A percentile compares a stretch with the other conserved stretches of the same genome.
These are phyloP conservation scores for Ceratitis capitata DNA, from an alignment of 1,140 invertebrate genomes.

Conservation along the genomic window DNA sequence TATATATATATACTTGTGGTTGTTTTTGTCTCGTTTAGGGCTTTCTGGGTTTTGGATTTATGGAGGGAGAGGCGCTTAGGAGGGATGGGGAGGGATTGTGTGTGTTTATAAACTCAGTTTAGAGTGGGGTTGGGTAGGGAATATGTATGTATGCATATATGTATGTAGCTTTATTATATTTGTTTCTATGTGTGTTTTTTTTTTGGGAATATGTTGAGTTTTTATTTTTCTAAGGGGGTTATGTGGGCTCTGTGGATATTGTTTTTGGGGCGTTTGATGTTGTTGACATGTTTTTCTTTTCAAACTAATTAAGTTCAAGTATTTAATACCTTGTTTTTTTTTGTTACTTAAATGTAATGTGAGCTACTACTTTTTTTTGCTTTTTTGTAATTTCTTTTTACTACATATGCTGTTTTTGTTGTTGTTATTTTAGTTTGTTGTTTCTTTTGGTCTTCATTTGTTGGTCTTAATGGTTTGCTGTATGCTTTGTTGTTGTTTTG, in stretches of 20 bases:
- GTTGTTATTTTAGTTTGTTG: constrained; percentile 5
- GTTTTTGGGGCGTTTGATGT: background rate
- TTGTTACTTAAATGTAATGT: constrained; percentile 32
- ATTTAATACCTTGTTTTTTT: constrained; percentile 28
- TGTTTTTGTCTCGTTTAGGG: too few species aligned
- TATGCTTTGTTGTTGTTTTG: background rate
- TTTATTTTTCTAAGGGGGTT: background rate
- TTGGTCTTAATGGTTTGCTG: background rate
- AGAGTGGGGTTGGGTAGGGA: background rate
- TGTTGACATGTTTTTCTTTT: constrained; percentile 25
- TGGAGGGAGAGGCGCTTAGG: background rate
- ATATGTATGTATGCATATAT: background rate
- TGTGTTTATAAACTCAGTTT: background rate
- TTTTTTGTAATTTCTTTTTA: background rate
- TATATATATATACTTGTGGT: too few species aligned
- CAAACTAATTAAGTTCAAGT: background rate
- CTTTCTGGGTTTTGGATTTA: background rate
- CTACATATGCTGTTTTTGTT: constrained; percentile 3
- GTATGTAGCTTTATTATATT: background rate
- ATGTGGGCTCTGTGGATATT: background rate
- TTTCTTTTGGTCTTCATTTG: background rate
- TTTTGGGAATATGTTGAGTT: background rate
- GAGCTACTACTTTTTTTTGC: constrained; percentile 25
- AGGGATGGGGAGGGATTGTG: background rate
- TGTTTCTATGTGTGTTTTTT: background rate